Percentiles rank a stretch among this genome's conserved stretches.
phyloP scores from a whole-genome alignment of 2,797 vertebrate genomes.

The Oreonectes daqikongensis region DNA sequence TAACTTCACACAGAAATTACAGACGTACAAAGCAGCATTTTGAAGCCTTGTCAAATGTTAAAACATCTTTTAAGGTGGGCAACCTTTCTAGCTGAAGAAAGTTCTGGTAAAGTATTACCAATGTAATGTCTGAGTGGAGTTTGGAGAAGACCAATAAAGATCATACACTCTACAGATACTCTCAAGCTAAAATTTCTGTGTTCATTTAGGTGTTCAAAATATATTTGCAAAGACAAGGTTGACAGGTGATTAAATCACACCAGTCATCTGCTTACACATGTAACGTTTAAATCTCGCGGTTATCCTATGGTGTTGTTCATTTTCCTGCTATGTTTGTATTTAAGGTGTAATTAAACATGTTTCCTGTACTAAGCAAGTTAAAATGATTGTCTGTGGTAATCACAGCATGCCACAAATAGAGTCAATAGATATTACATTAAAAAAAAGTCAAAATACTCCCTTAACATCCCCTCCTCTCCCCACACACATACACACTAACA shows the following conservation, averaged over 20 bases:
- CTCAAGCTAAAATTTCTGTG: background rate
- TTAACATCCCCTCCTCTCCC: background rate
- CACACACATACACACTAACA: conserved; percentile 17
- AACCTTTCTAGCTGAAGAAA: no score
- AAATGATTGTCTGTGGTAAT: background rate
- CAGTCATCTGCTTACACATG: background rate
- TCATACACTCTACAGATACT: background rate
- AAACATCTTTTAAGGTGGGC: no score
- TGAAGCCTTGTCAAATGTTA: background rate
- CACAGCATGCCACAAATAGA: background rate
- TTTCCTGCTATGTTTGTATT: background rate
- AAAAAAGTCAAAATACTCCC: conserved; percentile 24
- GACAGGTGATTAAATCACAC: background rate
- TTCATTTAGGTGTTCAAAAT: no score
- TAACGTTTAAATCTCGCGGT: background rate
- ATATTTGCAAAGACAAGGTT: background rate
- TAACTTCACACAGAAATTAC: background rate
- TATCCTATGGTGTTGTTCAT: background rate
- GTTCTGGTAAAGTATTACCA: no score
- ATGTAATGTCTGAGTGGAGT: background rate
- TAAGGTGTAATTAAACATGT: background rate
- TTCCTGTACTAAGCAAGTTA: background rate
- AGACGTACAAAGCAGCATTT: background rate
- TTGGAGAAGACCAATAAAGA: background rate
- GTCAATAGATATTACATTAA: background rate